Conservation (phyloP, 2,113 vertebrate genomes). For the Anolis sagrei region DNA sequence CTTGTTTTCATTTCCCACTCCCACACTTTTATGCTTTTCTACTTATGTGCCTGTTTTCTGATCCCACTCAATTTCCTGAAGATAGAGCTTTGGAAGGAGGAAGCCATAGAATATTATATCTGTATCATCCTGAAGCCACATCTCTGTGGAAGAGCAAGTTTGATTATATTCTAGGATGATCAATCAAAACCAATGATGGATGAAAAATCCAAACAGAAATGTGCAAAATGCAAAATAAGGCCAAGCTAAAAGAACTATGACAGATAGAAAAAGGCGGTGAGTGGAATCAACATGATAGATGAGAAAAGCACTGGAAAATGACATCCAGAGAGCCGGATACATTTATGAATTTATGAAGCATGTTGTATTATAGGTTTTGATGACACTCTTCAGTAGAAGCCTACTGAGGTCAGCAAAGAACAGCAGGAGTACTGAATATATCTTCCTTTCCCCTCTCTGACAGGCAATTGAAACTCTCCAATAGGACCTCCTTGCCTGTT, state of each 20-base stretch:
- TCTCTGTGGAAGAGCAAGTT: not conserved
- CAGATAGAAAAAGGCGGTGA: not conserved
- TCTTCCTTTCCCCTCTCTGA: not conserved
- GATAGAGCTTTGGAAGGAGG: not conserved
- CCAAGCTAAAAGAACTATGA: not conserved
- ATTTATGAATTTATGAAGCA: conserved; percentile 7
- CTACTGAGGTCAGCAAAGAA: not conserved
- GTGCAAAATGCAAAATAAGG: conserved; percentile 15
- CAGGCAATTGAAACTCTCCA: not conserved
- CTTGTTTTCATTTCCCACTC: not conserved
- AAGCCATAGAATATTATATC: not conserved
- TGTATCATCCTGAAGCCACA: not conserved
- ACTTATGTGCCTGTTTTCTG: not conserved
- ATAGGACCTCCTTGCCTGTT: not conserved
- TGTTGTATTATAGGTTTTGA: not conserved
- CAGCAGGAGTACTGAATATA: not conserved
- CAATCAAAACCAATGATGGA: conserved; percentile 13
- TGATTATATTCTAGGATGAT: conserved; percentile 12
- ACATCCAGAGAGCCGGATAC: not conserved
- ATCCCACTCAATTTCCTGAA: not conserved
- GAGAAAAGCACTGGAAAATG: not conserved
- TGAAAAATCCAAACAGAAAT: conserved; percentile 4
- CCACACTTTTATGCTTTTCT: not conserved
- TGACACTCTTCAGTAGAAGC: not conserved
- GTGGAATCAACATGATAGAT: conserved; percentile 22